Evolutionary conservation across 2,888 invertebrate species (phyloP), one percentile per base, ranked within the genome.

Genomic region (Nemapogon koenigi): DNA sequence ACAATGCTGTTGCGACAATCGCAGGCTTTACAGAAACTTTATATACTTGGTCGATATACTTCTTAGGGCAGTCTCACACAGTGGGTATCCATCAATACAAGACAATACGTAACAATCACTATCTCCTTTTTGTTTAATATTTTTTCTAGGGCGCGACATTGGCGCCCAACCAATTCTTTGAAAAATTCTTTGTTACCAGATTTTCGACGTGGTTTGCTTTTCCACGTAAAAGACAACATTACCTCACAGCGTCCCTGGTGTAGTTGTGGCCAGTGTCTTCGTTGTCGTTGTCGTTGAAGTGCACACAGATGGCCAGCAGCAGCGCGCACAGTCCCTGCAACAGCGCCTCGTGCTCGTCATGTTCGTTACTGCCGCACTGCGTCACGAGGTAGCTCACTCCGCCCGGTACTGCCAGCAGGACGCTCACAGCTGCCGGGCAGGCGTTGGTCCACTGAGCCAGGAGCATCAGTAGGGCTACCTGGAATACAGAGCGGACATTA

Each of bases 201-300:
- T n/a, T n/a, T n/a, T n/a, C n/a, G n/a, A n/a, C n/a, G n/a, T n/a
- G n/a, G n/a, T n/a, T n/a, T n/a, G n/a, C n/a, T n/a, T n/a, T n/a
- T n/a, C n/a, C n/a, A n/a, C n/a, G n/a, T n/a, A 22, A 10, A 22
- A 22, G 88, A 86, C 6, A 22, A 10, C 10, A 10, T 22, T 10
- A 22, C 33, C 33, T 33, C 4, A 33, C 13, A 4, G 28, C 16
- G 3, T 37, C 90, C 59, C 89, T 88, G 1, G 88, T 86, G 52
- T 90, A 91, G 46, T 84, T 85, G 10, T 84, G 78, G 6, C 90
- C 86, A 0, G 88, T 85, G 52, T 93, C 89, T 46, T 94, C 92
- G 55, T 94, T 96, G 65, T 90, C 94, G 53, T 90, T 86, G 46
- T 94, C 92, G 55, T 94, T 96, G 65, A 90, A 94, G 53, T 90